Evolutionary conservation across 2,113 vertebrate genomes (phyloP).

Genomic region (Notarius lentiginosus): DNA sequence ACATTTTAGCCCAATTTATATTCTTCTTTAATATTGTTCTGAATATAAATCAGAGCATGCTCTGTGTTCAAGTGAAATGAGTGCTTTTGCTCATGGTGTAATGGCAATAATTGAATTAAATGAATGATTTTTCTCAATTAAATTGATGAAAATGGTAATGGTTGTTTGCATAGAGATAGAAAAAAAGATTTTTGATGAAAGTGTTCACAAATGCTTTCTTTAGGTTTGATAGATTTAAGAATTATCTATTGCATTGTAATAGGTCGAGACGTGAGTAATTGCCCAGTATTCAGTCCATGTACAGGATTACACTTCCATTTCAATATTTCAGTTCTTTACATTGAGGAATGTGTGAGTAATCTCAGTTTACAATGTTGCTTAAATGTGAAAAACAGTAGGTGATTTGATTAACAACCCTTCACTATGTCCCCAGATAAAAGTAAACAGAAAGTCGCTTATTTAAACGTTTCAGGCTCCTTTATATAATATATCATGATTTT

Average conservation of each 20-base stretch:
- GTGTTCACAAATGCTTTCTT: not conserved
- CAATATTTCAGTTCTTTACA: not conserved
- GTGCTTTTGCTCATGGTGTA: constrained; percentile 21
- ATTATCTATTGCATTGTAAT: not conserved
- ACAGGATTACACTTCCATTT: not conserved
- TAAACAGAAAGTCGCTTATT: not conserved
- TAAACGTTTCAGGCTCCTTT: not conserved
- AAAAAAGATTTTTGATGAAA: not conserved
- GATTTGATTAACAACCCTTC: not conserved
- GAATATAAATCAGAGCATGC: constrained; percentile 33
- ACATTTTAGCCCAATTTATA: constrained; percentile 45
- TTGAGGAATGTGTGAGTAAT: not conserved
- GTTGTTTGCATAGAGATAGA: constrained; percentile 3
- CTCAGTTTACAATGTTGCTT: not conserved
- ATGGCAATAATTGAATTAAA: constrained; percentile 25
- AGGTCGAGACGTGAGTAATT: not conserved
- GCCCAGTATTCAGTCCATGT: not conserved
- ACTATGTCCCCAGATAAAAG: not conserved
- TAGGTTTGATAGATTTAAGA: not conserved
- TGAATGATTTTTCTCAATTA: constrained; percentile 28
- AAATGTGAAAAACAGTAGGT: not conserved
- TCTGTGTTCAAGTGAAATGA: constrained; percentile 38
- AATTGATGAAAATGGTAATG: constrained; percentile 20
- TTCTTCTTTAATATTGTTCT: constrained; percentile 35
- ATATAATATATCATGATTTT: not conserved